Evolutionary conservation across 2,888 invertebrate species (phyloP).

Genomic region (Crematogaster levior): DNA sequence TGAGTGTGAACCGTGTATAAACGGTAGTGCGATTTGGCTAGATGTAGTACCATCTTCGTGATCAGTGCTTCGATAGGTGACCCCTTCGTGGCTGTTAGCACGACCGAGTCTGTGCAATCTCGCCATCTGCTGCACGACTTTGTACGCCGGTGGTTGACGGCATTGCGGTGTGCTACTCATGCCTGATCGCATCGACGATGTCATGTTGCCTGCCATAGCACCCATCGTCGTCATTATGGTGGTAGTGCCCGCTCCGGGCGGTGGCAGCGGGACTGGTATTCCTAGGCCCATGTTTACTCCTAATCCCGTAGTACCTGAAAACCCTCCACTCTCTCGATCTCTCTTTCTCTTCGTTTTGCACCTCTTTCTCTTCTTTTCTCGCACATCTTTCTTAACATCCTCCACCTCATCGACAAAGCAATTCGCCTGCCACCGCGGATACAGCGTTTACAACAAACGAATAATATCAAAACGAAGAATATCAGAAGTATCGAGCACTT

Average conservation of each 20-base stretch:
- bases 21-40: slow-evolving; percentile 65
- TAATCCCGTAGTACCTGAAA: slow-evolving; percentile 83
- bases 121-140: slow-evolving; percentile 94
- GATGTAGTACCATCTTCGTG: slow-evolving; percentile 87
- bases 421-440: slow-evolving; percentile 12
- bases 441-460: slow-evolving; percentile 7
- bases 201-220: slow-evolving; percentile 67
- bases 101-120: slow-evolving; percentile 93
- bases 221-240: slow-evolving; percentile 74
- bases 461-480: too few relatives aligned
- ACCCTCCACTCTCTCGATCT: slow-evolving; percentile 81
- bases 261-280: slow-evolving; percentile 79
- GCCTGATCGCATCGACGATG: slow-evolving; percentile 76
- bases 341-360: slow-evolving; percentile 17
- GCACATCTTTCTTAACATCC: slow-evolving; percentile 9
- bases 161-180: slow-evolving; percentile 76
- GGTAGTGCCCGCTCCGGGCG: slow-evolving; percentile 74
- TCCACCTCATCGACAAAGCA: slow-evolving; percentile 14
- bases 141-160: slow-evolving; percentile 93
- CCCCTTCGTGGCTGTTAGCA: slow-evolving; percentile 95
- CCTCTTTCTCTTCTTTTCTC: slow-evolving; percentile 37
- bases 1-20: slow-evolving; percentile 41
- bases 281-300: slow-evolving; percentile 78
- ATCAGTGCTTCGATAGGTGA: slow-evolving; percentile 90
- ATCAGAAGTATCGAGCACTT: not conserved